Conservation (phyloP, 2,113 vertebrate species). For the Oncorhynchus kisutch region DNA sequence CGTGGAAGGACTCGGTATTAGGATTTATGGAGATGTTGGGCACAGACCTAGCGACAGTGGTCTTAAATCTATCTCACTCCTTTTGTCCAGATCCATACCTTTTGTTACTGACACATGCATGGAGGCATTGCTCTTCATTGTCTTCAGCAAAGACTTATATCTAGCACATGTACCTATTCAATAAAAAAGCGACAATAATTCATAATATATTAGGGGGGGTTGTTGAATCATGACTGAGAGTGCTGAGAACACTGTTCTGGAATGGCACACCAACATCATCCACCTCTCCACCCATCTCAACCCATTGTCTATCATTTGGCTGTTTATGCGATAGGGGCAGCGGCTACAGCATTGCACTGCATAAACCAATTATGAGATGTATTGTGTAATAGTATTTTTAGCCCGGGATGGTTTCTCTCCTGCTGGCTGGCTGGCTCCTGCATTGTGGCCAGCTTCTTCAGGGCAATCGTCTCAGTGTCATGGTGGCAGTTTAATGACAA, state of each 20-base stretch:
- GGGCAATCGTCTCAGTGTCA: constrained; percentile 63
- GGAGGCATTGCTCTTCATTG: constrained; percentile 10
- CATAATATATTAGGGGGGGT: background rate
- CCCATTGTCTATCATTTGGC: background rate
- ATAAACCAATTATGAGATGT: constrained; percentile 65
- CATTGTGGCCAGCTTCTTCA: constrained; percentile 24
- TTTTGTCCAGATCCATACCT: constrained; percentile 23
- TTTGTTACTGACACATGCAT: constrained; percentile 16
- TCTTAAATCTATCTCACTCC: constrained; percentile 63
- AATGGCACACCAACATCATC: background rate
- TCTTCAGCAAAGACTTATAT: constrained; percentile 23
- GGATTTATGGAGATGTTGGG: constrained; percentile 69
- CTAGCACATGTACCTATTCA: constrained; percentile 30
- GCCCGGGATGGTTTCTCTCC: constrained; percentile 31
- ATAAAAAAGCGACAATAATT: constrained; percentile 19
- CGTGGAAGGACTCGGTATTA: constrained; percentile 58
- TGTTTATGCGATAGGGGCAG: constrained; percentile 13
- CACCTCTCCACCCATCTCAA: background rate
- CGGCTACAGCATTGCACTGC: constrained; percentile 44
- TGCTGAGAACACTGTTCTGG: background rate
- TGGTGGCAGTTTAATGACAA: constrained; percentile 50
- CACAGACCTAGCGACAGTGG: constrained; percentile 44
- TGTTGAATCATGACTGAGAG: background rate
- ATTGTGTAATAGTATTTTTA: constrained; percentile 66
- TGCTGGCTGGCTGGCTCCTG: constrained; percentile 35